A percentile compares a stretch with the other conserved stretches of the same genome.
phyloP scores from a whole-genome alignment of 30 jellyfish, hydroid and myxozoan species.

The Calvadosia cruxmelitensis region DNA sequence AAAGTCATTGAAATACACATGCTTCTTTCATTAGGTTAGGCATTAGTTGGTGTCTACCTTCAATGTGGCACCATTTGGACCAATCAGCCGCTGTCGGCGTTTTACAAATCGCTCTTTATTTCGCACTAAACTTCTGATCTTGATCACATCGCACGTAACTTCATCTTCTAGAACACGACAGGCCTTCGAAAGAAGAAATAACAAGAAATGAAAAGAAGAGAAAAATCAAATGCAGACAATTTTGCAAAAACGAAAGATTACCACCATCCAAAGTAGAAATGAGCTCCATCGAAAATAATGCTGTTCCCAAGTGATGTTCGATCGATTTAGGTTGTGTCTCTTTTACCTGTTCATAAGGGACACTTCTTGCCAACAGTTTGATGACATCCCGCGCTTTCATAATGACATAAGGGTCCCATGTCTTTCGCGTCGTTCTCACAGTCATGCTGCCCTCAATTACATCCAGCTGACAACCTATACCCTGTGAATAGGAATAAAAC shows the following conservation, averaged over 20 bases:
- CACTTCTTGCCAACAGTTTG: conserved; percentile 88
- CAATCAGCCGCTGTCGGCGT: conserved; percentile 85
- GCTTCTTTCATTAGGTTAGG: no score
- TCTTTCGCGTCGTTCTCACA: conserved; percentile 79
- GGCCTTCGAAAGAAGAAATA: conserved; percentile 32
- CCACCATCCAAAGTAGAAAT: no score
- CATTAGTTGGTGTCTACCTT: conserved; percentile 31
- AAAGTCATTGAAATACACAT: no score
- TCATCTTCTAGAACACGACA: conserved; percentile 89
- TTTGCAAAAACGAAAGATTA: no score
- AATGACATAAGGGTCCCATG: conserved; percentile 86
- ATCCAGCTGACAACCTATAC: conserved; percentile 56
- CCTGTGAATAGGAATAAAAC: conserved; percentile 15
- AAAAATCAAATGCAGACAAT: no score
- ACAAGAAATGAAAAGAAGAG: background rate
- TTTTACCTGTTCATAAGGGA: conserved; percentile 77
- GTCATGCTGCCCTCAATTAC: conserved; percentile 85
- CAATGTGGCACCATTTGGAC: conserved; percentile 89
- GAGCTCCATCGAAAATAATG: no score
- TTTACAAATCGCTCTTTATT: conserved; percentile 79
- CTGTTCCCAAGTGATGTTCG: no score
- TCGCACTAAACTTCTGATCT: conserved; percentile 47
- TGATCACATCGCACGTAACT: conserved; percentile 66
- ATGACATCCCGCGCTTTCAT: conserved; percentile 84
- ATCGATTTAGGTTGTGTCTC: no score